Base-by-base conservation (phyloP, 2,797 vertebrate genomes). In the Triplophysa bombifrons region DNA sequence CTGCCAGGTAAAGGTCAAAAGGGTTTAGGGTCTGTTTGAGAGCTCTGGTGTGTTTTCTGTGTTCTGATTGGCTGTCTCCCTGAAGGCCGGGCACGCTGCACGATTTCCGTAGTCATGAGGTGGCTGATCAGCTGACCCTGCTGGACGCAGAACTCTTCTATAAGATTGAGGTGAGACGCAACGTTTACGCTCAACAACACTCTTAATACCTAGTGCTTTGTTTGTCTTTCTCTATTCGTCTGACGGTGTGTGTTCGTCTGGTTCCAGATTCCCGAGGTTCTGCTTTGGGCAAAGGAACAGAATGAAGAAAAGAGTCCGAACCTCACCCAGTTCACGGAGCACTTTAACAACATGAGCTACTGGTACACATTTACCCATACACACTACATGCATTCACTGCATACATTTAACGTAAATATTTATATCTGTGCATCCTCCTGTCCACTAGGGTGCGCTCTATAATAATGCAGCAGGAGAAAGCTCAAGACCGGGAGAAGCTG, bases 311-410 rank as follows among this genome's bases (percentile, higher is more conserved):
- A 99, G 89, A 99, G 98, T 89, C 98, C 96, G 1, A 99, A 99
- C 87, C 88, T 99, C 90, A 99, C 98, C 1, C 97, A 99, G 92
- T 99, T 99, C 91, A 99, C 98, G 19, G 98, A 99, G 94, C 98
- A 99, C 94, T 99, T 99, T 96, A 99, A 99, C 93, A 99, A 99
- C 92, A 99, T 99, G 98, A 99, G 98, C 88, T 99, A 99, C 89
- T 99, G 98, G 98, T 99, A 93, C 93, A 78, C 34, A 30, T 63
- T 14, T 22, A 20, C 38, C 2, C 1, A 58, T 22, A 20, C 67
- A n/a, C 19, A 0, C 17, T 10, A 13, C 58, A 12, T 66, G 46
- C 17, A 30, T 30, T 64, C 14, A 11, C 14, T 14, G 19, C 67
- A 8, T 34, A 22, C n/a, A 13, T 11, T 16, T 30, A 4, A 13